Evolutionary conservation across 2,797 vertebrate species (phyloP).

Genomic region (Anas bernieri): DNA sequence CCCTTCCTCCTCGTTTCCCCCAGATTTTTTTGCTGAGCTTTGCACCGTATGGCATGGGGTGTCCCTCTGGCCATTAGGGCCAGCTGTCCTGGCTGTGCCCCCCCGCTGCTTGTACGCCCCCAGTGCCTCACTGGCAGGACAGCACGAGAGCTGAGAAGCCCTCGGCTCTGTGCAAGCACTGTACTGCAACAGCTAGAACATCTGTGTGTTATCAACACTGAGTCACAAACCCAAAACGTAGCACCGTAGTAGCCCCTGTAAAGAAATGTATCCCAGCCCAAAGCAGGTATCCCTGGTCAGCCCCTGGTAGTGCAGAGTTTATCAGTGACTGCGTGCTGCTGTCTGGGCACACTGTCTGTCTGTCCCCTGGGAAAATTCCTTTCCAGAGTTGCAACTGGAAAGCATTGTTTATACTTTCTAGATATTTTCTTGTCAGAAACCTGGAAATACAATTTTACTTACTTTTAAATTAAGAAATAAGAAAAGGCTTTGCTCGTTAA

Average conservation of each 20-base stretch:
- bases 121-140: background rate
- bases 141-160: background rate
- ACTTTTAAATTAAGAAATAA: background rate
- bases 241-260: background rate
- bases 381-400: background rate
- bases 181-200: background rate
- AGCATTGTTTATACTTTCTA: background rate
- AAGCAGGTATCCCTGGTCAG: background rate
- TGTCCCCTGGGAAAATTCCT: background rate
- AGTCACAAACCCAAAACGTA: background rate
- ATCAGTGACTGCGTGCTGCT: background rate
- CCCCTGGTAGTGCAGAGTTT: background rate
- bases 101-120: background rate
- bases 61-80: no score
- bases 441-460: background rate
- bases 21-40: no score
- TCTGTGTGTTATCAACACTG: background rate
- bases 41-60: no score
- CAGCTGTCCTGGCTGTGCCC: no score
- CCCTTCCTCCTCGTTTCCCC: no score
- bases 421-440: background rate
- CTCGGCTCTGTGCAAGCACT: background rate
- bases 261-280: background rate
- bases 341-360: background rate
- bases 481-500: background rate